Base-by-base conservation (phyloP, 1,140 invertebrate species). In the Helicoverpa zea region DNA sequence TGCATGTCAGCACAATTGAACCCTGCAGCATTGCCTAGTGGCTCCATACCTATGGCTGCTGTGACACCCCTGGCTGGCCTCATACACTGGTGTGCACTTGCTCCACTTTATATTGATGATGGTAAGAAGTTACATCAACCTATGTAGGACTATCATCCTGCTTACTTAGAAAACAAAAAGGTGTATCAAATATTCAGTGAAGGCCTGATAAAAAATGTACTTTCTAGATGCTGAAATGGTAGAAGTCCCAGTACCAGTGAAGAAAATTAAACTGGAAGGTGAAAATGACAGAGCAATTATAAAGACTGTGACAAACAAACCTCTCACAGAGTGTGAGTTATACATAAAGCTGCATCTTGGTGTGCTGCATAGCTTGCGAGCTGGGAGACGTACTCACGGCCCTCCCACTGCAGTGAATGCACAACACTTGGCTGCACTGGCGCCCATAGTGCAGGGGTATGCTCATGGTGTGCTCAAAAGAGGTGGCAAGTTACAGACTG, bases 11-110 rank as follows among this genome's bases (percentile, higher is more conserved):
- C 97, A 1, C 96, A 98, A 81, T 94, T 96, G 81, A 96, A 96
- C 74, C 96, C 97, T 83, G 95, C 97, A 16, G 95, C 96, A 5
- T 88, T 98, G 35, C 97, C 97, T 0, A 96, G 95, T 54, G 97
- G 97, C 16, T 97, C 97, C 3, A 98, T 98, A 79, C 97, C 97
- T 0, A 98, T 98, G 97, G 97, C 97, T 14, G 97, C 97, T 2
- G 96, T 97, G 1, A 97, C 97, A n/a, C 97, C 98, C 0, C 96
- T 98, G 59, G 97, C 97, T 14, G 98, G 97, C 1, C 94, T 98
- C 3, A 96, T 98, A 74, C 96, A 96, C 59, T 97, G 97, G 97
- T 97, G 96, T 89, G 95, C 97, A 5, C 89, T 97, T 68, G 96
- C 97, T 13, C 97, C 97, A 1, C 85, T 97, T 4, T 95, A 95